Base-by-base conservation (phyloP, 2,888 invertebrate species). In the Napeogenes inachia region DNA sequence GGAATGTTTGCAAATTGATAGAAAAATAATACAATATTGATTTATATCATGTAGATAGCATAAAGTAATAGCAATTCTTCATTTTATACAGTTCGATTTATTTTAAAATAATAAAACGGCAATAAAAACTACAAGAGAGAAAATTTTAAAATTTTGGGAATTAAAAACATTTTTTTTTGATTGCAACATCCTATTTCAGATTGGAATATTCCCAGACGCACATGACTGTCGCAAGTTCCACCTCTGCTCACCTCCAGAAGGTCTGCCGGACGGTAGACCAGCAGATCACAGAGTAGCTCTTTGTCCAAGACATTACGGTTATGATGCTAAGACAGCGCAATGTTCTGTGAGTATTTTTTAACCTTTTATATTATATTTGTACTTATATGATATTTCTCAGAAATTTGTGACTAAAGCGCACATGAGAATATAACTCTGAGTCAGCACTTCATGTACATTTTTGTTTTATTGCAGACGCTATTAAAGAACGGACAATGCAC, bases 131-230 rank as follows among this genome's bases (percentile, higher is more conserved):
- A 35, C 1, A 35, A 35, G 35, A 35, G 35, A 35, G 35, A 0
- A 35, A 35, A 35, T 3, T 35, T 35, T 3, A 6, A 38, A 54
- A 33, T 13, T 2, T 54, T 42, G 21, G 21, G 1, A 21, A 21
- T 21, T 21, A 21, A 1, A 1, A 21, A 1, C 1, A 21, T 45
- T 4, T 46, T n/a, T 35, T 6, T 32, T 60, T 60, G 3, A 5
- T 2, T 35, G 4, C 21, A 13, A 4, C 21, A 13, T 4, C 30
- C 21, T 54, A 58, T 67, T 61, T 4, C 76, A 90, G 89, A 84
- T 89, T 0, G 90, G 90, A 2, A 86, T 90, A 66, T 90, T 89
- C 72, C 89, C 89, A 0, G 89, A 90, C 56, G 87, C 90, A 0
- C 76, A 76, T 68, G 84, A 89, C 78, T 89, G 91, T 75, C 77